Evolutionary conservation across 2,888 invertebrate species (phyloP).

Genomic region (Smittia aterrima): DNA sequence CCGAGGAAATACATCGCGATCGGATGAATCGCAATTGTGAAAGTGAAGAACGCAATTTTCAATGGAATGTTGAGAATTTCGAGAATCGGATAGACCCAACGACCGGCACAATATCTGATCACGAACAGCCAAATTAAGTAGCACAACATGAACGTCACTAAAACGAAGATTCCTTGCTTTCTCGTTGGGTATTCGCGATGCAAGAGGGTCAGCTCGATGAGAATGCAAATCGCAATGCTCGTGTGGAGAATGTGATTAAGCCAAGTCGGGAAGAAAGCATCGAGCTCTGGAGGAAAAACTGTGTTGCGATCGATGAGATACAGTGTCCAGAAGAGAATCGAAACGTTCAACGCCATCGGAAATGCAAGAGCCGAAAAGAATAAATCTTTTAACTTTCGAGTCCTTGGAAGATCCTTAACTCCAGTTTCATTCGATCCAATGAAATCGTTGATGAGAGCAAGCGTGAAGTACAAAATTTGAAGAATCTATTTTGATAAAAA

Average conservation of each 20-base stretch:
- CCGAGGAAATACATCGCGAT: not conserved
- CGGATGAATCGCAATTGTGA: not conserved
- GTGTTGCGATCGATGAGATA: constrained; percentile 87
- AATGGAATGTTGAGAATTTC: not conserved
- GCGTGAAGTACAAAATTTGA: constrained; percentile 74
- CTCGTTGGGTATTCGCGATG: constrained; percentile 75
- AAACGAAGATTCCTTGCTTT: constrained; percentile 62
- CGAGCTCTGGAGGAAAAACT: constrained; percentile 80
- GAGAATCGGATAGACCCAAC: not conserved
- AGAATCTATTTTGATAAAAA: constrained; percentile 62
- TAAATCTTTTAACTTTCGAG: constrained; percentile 68
- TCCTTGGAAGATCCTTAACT: constrained; percentile 61
- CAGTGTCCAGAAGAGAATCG: constrained; percentile 68
- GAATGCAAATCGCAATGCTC: constrained; percentile 73
- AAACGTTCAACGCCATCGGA: constrained; percentile 79
- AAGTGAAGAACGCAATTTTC: not conserved
- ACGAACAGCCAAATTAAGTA: constrained; percentile 73
- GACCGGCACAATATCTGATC: constrained; percentile 50
- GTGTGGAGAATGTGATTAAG: constrained; percentile 92
- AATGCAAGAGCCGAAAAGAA: constrained; percentile 71
- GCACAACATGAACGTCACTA: constrained; percentile 51
- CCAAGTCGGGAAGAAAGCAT: constrained; percentile 74
- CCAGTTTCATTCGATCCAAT: constrained; percentile 69
- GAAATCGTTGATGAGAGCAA: constrained; percentile 74
- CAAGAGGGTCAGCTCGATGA: constrained; percentile 72